Base-by-base conservation (phyloP, 2,888 invertebrate genomes). In the Tipula confusa region DNA sequence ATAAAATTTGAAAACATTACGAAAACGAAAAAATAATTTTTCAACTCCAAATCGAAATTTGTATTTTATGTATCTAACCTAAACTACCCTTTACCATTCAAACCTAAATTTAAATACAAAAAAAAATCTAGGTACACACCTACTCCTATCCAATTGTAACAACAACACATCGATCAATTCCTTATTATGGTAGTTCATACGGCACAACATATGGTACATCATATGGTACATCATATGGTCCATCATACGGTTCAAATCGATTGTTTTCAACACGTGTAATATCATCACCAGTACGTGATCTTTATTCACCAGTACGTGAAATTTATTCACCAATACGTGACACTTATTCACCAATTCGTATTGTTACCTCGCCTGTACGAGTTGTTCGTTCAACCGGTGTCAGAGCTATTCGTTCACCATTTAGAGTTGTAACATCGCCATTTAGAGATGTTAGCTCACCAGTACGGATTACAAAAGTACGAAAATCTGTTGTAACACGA, bases 401-500 rank as follows among this genome's bases (percentile, higher is more conserved):
- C 15, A 28, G 79, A 43, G 83, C 43, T 7, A 82, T 82, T 33
- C 28, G 29, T 43, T 84, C 84, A 82, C 84, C 84, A 82, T 64
- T 84, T 38, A 83, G 85, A 84, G 83, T 86, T 85, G 82, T 84
- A 85, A 48, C 31, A 88, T 87, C 88, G 84, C 87, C 89, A 84
- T 85, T 87, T 84, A 48, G 84, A 24, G 64, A 33, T n/a, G 15
- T 83, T 33, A 36, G 36, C 6, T 82, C 82, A 82, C 82, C 83
- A 48, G 29, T 48, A 15, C 84, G 85, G 84, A 83, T 84, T 85
- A 81, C 92, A 86, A 29, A 93, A 86, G 92, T 92, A 86, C 91
- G 93, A 80, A 93, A 93, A 83, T 93, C 94, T 82, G 91, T 94
- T 85, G 90, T 95, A 87, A 91, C 93, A 87, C 92, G 92, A 85